These are phyloP conservation scores for Esox masquinongy DNA, from an alignment of 2,797 vertebrate genomes.

Conservation along the genomic window DNA sequence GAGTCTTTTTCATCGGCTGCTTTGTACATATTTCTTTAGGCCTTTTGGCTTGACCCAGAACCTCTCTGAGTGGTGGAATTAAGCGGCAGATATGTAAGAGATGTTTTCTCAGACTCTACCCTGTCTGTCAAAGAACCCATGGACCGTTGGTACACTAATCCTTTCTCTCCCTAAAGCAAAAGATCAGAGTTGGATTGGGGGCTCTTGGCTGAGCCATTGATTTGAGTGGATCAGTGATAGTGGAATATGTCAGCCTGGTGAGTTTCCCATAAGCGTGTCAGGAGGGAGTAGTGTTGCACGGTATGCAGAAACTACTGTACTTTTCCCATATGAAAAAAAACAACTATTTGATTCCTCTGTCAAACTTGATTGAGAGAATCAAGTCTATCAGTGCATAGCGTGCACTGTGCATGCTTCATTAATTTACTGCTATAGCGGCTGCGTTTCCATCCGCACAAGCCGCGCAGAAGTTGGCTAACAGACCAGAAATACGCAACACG, in stretches of 20 bases:
- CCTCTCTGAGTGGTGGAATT: conserved; percentile 54
- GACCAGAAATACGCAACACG: too few species aligned
- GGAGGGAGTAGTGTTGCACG: conserved; percentile 18
- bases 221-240: conserved; percentile 61
- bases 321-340: too few species aligned
- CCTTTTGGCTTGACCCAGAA: conserved; percentile 33
- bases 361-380: too few species aligned
- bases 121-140: conserved; percentile 37
- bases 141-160: conserved; percentile 54
- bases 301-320: too few species aligned
- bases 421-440: too few species aligned
- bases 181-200: conserved; percentile 36
- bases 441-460: too few species aligned
- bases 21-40: conserved; percentile 33
- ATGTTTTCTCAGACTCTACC: conserved; percentile 63
- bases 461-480: too few species aligned
- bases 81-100: conserved; percentile 52
- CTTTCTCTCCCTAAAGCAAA: conserved; percentile 53
- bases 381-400: too few species aligned
- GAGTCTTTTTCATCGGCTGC: conserved; percentile 29
- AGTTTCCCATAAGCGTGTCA: conserved; percentile 43
- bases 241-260: conserved; percentile 58
- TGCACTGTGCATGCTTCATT: too few species aligned
- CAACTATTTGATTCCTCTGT: too few species aligned
- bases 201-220: conserved; percentile 50